These are phyloP conservation scores for Strigamia crassipes DNA, from an alignment of 2,888 invertebrate genomes.

Conservation along the genomic window DNA sequence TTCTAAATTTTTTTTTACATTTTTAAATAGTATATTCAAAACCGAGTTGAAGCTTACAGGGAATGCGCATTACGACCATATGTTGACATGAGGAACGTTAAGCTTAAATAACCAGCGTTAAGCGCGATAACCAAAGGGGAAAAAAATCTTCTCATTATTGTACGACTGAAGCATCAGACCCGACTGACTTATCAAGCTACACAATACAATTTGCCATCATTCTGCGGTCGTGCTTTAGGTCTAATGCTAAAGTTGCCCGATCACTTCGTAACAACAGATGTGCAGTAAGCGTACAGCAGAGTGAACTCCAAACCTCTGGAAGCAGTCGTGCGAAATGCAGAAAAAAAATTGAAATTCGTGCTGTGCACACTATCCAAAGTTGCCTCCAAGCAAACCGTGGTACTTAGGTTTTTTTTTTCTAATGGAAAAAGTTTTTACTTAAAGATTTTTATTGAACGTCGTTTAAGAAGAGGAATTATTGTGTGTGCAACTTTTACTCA, in stretches of 20 bases:
- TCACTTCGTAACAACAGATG: slow-evolving; percentile 13
- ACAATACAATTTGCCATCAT: slow-evolving; percentile 13
- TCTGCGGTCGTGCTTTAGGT: slow-evolving; percentile 12
- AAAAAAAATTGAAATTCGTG: slow-evolving; percentile 29
- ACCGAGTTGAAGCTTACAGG: not conserved
- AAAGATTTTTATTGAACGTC: not conserved
- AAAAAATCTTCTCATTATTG: not conserved
- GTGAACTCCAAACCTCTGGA: slow-evolving; percentile 27
- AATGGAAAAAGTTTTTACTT: not conserved
- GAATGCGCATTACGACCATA: not conserved
- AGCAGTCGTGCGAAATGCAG: slow-evolving; percentile 23
- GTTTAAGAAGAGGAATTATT: not conserved
- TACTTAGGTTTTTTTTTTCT: not conserved
- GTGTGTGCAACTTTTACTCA: not conserved
- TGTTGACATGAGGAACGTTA: not conserved
- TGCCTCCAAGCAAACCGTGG: slow-evolving; percentile 4
- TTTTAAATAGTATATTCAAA: not conserved
- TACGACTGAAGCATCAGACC: not conserved
- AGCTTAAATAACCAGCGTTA: not conserved
- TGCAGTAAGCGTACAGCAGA: slow-evolving; percentile 11
- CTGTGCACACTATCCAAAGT: slow-evolving; percentile 12
- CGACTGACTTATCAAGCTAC: not conserved
- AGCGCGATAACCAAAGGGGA: not conserved
- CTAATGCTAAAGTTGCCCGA: slow-evolving; percentile 30
- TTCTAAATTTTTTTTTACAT: not conserved